Base-by-base conservation (phyloP, 2,113 vertebrate species). In the Gadus macrocephalus region DNA sequence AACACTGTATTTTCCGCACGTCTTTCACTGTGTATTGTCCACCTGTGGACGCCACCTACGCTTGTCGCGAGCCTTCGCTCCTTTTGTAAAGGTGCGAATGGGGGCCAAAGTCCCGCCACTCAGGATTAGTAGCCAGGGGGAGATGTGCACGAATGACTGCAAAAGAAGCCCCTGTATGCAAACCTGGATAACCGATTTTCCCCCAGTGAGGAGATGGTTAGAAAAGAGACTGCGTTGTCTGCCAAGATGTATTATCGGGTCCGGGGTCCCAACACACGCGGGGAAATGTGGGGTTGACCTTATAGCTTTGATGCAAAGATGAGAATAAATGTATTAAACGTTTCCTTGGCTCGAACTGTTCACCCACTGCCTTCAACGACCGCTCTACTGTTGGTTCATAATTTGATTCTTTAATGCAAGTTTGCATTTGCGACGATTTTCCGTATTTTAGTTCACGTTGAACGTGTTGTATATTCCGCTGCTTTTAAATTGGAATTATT, bases 391-490 rank as follows among this genome's bases (percentile, higher is more conserved):
- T 84, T 84, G 82, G 78, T 15, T 64, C 75, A 73, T 68, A 5
- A 49, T 84, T 56, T 66, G 16, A 75, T 70, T 72, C 61, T 84
- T 85, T 71, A 84, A 89, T 86, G 88, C 81, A 22, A 38, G 5
- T 64, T 28, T 73, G 89, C 81, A 77, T 90, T 90, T 86, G 84
- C 91, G 82, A 80, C 77, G 0, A 9, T 49, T 14, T 9, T 49
- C 42, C 42, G 2, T 64, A 67, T 72, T 85, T 81, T 87, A 85
- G 89, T 91, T 92, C 90, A 92, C 86, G 87, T 91, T 91, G 89
- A 88, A 92, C 88, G 38, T 15, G 4, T 62, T 72, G 64, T 76
- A 66, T 68, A 68, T 65, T 66, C 27, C 81, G 81, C 79, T 87
- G 80, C 76, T 91, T 91, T 88, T 85, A 85, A 82, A 4, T 35